A percentile compares a stretch with the other conserved stretches of the same genome.
Conservation (phyloP, 92 coral and sea anemone species). For the Anthopleura xanthogrammica region DNA sequence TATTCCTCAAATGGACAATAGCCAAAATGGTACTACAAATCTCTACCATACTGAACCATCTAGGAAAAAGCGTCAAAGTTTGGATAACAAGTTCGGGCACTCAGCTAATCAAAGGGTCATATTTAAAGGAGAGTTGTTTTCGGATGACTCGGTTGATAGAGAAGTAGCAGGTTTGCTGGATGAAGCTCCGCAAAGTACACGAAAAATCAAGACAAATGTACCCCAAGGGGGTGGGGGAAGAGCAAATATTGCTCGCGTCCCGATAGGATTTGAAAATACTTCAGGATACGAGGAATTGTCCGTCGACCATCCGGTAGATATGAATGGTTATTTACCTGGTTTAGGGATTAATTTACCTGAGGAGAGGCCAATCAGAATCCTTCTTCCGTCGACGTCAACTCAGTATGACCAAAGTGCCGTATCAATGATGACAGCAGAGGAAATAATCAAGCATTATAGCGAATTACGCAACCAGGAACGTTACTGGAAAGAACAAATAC, state of each 20-base stretch:
- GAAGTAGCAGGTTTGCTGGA: conserved; percentile 70
- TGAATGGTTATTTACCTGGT: neutral
- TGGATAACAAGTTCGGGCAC: neutral
- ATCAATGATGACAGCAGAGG: conserved; percentile 13
- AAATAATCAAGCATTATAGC: conserved; percentile 10
- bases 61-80: neutral
- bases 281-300: conserved; percentile 43
- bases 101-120: neutral
- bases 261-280: neutral
- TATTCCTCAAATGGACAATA: neutral
- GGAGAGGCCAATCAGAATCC: conserved; percentile 22
- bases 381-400: conserved; percentile 21
- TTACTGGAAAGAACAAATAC: conserved; percentile 64
- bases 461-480: conserved; percentile 53
- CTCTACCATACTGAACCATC: neutral
- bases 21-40: neutral
- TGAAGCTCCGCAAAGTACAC: conserved; percentile 18
- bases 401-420: conserved; percentile 21
- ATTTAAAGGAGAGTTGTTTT: conserved; percentile 42
- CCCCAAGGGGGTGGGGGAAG: neutral
- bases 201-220: neutral
- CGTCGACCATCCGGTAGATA: conserved; percentile 33
- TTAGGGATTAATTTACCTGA: neutral
- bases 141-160: conserved; percentile 75
- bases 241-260: neutral